Conservation (phyloP, 2,888 invertebrate species). For the Physocephala rufipes region DNA sequence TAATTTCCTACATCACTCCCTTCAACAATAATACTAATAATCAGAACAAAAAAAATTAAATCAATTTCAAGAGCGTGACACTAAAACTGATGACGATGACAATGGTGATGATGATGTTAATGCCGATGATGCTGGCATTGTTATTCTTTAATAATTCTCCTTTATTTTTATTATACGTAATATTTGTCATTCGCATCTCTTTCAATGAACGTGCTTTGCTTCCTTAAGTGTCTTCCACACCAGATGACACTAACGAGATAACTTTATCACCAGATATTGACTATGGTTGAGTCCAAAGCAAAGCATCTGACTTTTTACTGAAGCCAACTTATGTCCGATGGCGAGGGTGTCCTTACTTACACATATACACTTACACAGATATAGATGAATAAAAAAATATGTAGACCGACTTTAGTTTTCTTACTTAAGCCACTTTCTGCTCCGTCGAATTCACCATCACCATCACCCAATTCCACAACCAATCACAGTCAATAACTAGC, state of each 20-base stretch:
- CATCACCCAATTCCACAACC: neutral
- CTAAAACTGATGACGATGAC: too few species aligned
- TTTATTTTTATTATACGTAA: neutral
- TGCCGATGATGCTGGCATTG: neutral
- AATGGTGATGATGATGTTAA: too few species aligned
- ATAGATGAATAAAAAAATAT: neutral
- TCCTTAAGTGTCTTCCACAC: neutral
- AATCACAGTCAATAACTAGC: conserved; percentile 5
- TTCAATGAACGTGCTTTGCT: neutral
- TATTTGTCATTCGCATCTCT: neutral
- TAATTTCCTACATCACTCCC: too few species aligned
- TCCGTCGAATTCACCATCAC: too few species aligned
- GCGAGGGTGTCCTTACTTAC: too few species aligned
- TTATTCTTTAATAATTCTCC: neutral
- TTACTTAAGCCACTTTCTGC: too few species aligned
- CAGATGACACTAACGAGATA: too few species aligned
- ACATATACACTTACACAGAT: neutral
- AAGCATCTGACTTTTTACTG: too few species aligned
- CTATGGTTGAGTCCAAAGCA: too few species aligned
- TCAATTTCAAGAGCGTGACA: neutral
- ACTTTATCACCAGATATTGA: too few species aligned
- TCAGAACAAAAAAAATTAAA: neutral
- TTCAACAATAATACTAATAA: neutral
- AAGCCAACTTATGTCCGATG: too few species aligned
- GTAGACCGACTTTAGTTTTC: too few species aligned